Percentiles rank a stretch among this genome's conserved stretches.
Conservation (phyloP, 1,140 invertebrate genomes). For the Saccostrea echinata region DNA sequence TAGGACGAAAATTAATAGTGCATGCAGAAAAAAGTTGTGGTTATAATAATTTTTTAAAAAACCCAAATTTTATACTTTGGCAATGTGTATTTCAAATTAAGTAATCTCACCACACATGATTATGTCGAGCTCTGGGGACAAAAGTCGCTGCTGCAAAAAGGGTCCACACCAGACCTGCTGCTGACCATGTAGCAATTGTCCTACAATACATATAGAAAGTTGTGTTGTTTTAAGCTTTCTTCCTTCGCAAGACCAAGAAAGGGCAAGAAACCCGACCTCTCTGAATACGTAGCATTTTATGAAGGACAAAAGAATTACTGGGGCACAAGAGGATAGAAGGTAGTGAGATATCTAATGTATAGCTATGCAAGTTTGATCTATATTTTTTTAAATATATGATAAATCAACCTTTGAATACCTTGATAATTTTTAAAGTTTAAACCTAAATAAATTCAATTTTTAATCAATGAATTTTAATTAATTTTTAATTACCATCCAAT, state of each 20-base stretch:
- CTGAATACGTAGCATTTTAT: too few species aligned
- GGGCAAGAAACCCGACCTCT: background rate
- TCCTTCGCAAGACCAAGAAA: background rate
- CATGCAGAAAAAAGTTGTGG: background rate
- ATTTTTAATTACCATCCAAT: constrained; percentile 64
- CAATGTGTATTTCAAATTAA: background rate
- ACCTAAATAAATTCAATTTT: background rate
- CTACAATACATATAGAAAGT: constrained; percentile 49
- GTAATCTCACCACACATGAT: constrained; percentile 67
- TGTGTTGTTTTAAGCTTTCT: background rate
- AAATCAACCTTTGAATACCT: background rate
- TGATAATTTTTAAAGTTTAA: background rate
- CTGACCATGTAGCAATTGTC: constrained; percentile 69
- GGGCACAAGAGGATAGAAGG: too few species aligned
- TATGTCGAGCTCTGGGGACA: constrained; percentile 68
- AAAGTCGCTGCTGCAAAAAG: constrained; percentile 71
- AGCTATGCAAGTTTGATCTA: too few species aligned
- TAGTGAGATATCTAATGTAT: too few species aligned
- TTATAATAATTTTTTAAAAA: background rate
- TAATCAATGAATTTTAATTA: background rate
- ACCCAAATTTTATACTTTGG: background rate
- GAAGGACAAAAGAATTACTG: too few species aligned
- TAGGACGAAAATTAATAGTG: background rate
- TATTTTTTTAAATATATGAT: background rate
- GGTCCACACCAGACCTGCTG: constrained; percentile 69